Evolutionary conservation across 2,888 invertebrate genomes (phyloP), one percentile per base, ranked within the genome.

Genomic region (Pilophorus perplexus): DNA sequence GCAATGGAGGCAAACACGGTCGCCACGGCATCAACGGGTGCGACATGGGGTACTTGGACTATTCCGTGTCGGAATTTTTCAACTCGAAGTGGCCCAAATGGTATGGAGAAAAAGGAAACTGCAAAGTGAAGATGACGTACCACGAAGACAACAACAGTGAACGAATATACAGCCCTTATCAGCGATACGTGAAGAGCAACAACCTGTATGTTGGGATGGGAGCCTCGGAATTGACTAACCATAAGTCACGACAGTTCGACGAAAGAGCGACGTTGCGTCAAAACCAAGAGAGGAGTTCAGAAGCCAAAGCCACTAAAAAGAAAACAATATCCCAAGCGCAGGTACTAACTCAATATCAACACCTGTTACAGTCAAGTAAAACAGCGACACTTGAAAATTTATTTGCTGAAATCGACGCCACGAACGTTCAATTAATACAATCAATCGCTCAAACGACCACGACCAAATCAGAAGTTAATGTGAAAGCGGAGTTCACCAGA

Each of bases 11-110:
- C 0, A 12, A 14, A 25, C 67, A 60, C 66, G 71, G 72, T 18
- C 22, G 44, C 16, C 70, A 71, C 48, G 72, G 72, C 48, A 67
- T 68, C 66, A 71, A 72, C 64, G 71, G 72, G 8, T 66, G 64
- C 62, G 72, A 72, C 68, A 70, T 71, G 54, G 72, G 70, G 12
- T 70, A 68, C 42, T 42, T 57, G 5, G 67, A 67, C 28, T 69
- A 57, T 54, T n/a, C 42, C 5, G n/a, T 40, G 4, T 6, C 5
- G 5, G 33, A 10, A 8, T 10, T 33, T 6, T 6, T 40, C 14
- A 40, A 4, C 3, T 4, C 14, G 3, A 40, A 3, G 40, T 40
- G 40, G 40, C 40, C 40, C 4, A 40, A 40, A 16, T 6, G 16
- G n/a, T 40, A 6, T 12, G 40, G 40, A 4, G n/a, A 14, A 3